Base-by-base conservation (phyloP, 2,888 invertebrate genomes). In the Lamellibrachia columna region DNA sequence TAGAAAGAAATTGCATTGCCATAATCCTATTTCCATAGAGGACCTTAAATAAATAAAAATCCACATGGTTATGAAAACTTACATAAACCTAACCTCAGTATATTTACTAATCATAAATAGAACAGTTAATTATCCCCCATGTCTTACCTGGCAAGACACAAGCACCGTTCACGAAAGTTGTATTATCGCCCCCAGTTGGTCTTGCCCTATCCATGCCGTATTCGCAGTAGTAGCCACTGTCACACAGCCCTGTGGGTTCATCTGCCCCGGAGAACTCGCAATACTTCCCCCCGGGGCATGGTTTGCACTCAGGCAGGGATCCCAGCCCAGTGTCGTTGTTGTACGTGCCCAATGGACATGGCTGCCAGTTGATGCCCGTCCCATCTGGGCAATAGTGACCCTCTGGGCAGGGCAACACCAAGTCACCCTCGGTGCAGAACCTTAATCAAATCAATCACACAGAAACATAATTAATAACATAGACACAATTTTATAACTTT, bases 361-460 rank as follows among this genome's bases (percentile, higher is more conserved):
- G 95, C 93, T 95, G 95, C 96, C 95, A 96, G 94, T 95, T 94
- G 92, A 94, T 93, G 52, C 95, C 96, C 22, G 96, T 96, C 2
- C 95, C 95, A 1, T 93, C 94, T 22, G 95, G 96, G 93, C 96
- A 96, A 94, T 94, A 96, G 94, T 96, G 94, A 52, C 96, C 96
- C 92, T 93, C 93, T 1, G 96, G 96, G 93, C 96, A 96, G 7
- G 93, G 92, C 7, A 92, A 93, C 1, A 95, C 94, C 90, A 95
- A 93, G 92, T 95, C 94, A 7, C 96, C 96, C 93, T 94, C 93
- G 15, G 94, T 92, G 93, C 96, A 96, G 93, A 96, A 96, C 96
- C 96, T 96, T 93, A 0, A 93, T 92, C 40, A 22, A 75, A 75
- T 75, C 15, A 22, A 75, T 75, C 75, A 75, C 75, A 75, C 22